Evolutionary conservation across 2,888 invertebrate genomes (phyloP), one percentile per base, ranked within the genome.

Genomic region (Octodonta nipae): DNA sequence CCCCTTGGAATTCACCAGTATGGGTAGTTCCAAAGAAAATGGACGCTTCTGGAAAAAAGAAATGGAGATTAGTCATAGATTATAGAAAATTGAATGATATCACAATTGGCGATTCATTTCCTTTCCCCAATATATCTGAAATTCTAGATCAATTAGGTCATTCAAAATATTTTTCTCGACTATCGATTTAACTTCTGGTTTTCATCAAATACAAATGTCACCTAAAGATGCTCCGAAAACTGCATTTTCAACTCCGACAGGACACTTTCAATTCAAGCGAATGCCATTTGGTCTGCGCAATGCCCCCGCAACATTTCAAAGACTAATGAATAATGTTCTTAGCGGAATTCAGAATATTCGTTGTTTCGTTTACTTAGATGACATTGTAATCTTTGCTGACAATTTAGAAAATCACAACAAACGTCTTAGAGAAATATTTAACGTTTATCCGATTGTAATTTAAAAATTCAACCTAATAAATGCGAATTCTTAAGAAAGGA

Each of bases 361-460:
- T 8, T 51, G 52, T 34, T 48, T 59, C 15, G 52, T 57, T 1
- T 62, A 57, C 33, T 26, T 59, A 8, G 56, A 60, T 26, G 56
- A 59, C 36, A 47, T 56, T 4, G 46, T 58, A 1, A 45, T 56
- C 15, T 16, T 43, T 30, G 49, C 43, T 1, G 37, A 42, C 13
- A 38, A 35, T 4, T 11, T 55, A 6, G 33, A 41, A 13, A 40
- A 45, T 7, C 53, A 54, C 15, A 43, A 43, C 8, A 28, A 27
- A 27, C 38, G 37, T 22, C 26, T 51, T 5, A 30, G 13, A 10
- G 36, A 40, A 34, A 33, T 49, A 8, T 45, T 50, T 14, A 24
- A 42, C 8, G 42, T 35, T 12, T 43, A 30, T 17, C 15, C 11
- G 14, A 27, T 16, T 28, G 28, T 22, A 38, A 41, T 26, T 20